Base-by-base conservation (phyloP, 2,113 vertebrate genomes). In the Saimiri boliviensis region DNA sequence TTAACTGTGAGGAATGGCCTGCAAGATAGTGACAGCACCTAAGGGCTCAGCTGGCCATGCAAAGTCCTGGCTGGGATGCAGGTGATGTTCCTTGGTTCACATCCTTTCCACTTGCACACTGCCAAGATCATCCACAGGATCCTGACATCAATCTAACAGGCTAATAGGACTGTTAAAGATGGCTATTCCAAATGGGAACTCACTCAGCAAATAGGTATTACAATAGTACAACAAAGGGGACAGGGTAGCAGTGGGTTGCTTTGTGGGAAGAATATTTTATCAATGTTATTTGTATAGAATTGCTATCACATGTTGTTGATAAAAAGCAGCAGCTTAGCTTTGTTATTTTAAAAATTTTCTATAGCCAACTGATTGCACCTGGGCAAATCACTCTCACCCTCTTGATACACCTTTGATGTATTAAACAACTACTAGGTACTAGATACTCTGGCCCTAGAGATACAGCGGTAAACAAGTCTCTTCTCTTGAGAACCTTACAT, bases 261-360 rank as follows among this genome's bases (percentile, higher is more conserved):
- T 19, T 3, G 49, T n/a, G 63, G 19, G 4, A 74, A 14, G 60
- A 80, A 2, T 23, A 73, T 45, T 90, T 90, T 76, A 70, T 60
- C 85, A 40, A 37, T 56, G 70, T 81, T 9, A 52, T 93, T 84
- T 95, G 56, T 32, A 82, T 25, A 90, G 37, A 68, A 74, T 27
- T 87, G 45, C 20, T 88, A 90, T 47, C 54, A 83, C 1, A 42
- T 30, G 45, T 17, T 30, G 58, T 52, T 40, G 42, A 58, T 79
- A 85, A 74, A 94, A 94, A 49, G n/a, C 14, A 86, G 58, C 84
- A 20, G 83, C 37, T 90, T 71, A 21, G 17, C n/a, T 79, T 86
- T 89, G 30, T 83, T 86, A 58, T 30, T 94, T 49, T 71, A 93
- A 84, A 86, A 66, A 86, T 84, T 93, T 92, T 56, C 76, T 63